phyloP scores from a whole-genome alignment of 1,140 invertebrate genomes.

The Araneus ventricosus region DNA sequence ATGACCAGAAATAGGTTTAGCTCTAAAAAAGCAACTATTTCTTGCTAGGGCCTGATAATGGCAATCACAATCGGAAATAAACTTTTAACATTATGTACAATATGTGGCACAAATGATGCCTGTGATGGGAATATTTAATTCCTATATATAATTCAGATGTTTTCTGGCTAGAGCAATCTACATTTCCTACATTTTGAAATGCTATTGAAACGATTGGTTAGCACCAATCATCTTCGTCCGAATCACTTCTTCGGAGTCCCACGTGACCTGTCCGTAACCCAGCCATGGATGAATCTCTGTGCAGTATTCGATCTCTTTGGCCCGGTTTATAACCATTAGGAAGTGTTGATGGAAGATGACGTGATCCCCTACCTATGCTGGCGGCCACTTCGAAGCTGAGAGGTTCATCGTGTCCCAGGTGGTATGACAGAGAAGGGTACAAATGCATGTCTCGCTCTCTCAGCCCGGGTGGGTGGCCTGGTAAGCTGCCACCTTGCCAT shows the following conservation, averaged over 20 bases:
- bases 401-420: constrained; percentile 78
- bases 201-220: constrained; percentile 71
- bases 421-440: constrained; percentile 62
- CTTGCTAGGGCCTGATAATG: constrained; percentile 70
- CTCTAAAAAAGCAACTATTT: constrained; percentile 74
- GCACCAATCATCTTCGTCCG: constrained; percentile 76
- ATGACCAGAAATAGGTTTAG: constrained; percentile 73
- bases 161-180: constrained; percentile 42
- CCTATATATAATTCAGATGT: constrained; percentile 28
- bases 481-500: constrained; percentile 49
- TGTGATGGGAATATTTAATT: constrained; percentile 48
- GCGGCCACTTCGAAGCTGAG: constrained; percentile 94
- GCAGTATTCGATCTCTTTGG: constrained; percentile 70
- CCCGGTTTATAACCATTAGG: constrained; percentile 90
- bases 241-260: constrained; percentile 58
- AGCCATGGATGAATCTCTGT: constrained; percentile 43
- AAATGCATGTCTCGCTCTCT: constrained; percentile 48
- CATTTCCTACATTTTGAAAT: constrained; percentile 69
- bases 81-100: constrained; percentile 66
- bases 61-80: constrained; percentile 72
- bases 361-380: constrained; percentile 89
- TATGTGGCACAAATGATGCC: neutral
- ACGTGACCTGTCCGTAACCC: constrained; percentile 57
- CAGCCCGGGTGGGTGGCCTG: constrained; percentile 17
- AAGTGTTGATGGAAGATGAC: constrained; percentile 90